A percentile compares a stretch with the other conserved stretches of the same genome.
Evolutionary conservation across 2,113 vertebrate species (phyloP).

Genomic region (Amblyornis subalaris): DNA sequence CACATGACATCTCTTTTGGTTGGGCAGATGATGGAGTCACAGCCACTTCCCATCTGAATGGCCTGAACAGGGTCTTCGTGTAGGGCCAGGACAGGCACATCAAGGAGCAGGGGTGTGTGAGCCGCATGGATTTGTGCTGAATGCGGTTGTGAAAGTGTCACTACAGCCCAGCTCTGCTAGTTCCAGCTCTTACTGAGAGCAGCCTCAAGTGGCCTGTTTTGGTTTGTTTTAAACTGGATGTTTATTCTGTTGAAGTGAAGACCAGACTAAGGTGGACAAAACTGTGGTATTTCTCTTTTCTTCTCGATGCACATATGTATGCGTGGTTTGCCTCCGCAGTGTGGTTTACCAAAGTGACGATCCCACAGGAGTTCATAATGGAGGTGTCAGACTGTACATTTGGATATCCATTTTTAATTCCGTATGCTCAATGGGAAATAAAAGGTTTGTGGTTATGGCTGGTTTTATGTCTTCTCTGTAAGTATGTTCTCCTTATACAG

Average conservation of each 20-base stretch:
- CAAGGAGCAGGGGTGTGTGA: neutral
- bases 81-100: too few relatives aligned
- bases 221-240: fast-evolving
- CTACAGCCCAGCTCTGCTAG: neutral
- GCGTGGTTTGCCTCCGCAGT: neutral
- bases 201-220: neutral
- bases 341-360: neutral
- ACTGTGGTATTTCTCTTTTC: neutral
- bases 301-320: fast-evolving
- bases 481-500: neutral
- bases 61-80: neutral
- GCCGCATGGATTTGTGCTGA: neutral
- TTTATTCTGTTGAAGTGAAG: neutral
- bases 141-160: neutral
- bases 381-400: neutral
- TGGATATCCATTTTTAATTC: neutral
- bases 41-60: neutral
- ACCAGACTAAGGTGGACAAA: neutral
- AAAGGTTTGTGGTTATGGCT: neutral
- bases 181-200: neutral
- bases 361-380: neutral
- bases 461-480: neutral
- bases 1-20: neutral
- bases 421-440: neutral
- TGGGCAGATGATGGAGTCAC: neutral